A percentile compares a stretch with the other conserved stretches of the same genome.
phyloP scores from a whole-genome alignment of 2,797 vertebrate genomes.

The Okamejei kenojei region DNA sequence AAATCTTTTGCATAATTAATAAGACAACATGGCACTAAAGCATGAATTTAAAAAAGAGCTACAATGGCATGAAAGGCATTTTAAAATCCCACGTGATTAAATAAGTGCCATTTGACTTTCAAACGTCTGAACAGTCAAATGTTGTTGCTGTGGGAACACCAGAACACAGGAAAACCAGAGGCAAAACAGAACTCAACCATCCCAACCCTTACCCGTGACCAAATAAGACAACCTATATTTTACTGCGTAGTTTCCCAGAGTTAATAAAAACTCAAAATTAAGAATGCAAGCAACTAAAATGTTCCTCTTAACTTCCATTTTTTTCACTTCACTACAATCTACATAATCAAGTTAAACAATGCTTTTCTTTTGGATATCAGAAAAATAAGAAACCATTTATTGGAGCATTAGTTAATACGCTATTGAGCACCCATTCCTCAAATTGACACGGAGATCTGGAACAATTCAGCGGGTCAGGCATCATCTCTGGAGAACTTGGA shows the following conservation, averaged over 20 bases:
- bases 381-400: too few species aligned
- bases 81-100: background rate
- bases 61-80: background rate
- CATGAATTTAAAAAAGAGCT: background rate
- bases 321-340: background rate
- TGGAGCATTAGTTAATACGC: background rate
- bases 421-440: background rate
- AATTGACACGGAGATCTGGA: too few species aligned
- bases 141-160: background rate
- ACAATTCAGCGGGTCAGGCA: too few species aligned
- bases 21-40: background rate
- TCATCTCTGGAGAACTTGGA: too few species aligned
- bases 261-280: background rate
- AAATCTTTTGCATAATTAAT: background rate
- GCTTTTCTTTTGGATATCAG: background rate
- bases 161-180: background rate
- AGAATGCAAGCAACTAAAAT: background rate
- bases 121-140: background rate
- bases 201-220: too few species aligned
- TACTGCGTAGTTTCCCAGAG: background rate
- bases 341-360: background rate
- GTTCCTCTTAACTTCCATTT: background rate
- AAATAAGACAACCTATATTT: background rate
- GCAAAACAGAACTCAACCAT: background rate
- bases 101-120: background rate